Evolutionary conservation across 2,113 vertebrate species (phyloP).

Genomic region (Oncorhynchus clarkii): DNA sequence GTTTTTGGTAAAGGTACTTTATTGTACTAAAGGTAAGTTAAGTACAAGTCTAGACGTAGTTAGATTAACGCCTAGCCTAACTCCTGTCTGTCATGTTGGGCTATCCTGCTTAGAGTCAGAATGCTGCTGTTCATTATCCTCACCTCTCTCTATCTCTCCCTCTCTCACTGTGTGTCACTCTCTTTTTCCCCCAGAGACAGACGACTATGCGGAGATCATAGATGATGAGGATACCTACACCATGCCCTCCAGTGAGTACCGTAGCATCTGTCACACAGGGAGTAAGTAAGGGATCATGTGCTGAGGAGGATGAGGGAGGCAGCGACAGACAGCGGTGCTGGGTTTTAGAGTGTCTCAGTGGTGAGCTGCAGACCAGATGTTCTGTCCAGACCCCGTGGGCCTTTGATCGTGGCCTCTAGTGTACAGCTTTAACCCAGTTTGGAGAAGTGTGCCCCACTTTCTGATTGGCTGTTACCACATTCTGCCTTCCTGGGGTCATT

Average conservation of each 20-base stretch:
- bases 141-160: not conserved
- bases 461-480: not conserved
- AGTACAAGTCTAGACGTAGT: too few relatives aligned
- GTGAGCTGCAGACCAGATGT: constrained; percentile 16
- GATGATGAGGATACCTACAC: constrained; percentile 98
- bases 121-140: not conserved
- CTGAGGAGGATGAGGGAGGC: not conserved
- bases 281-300: not conserved
- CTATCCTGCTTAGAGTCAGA: not conserved
- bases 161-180: constrained; percentile 4
- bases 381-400: not conserved
- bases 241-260: constrained; percentile 96
- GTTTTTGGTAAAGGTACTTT: constrained; percentile 49
- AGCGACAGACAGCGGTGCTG: not conserved
- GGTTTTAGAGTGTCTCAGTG: not conserved
- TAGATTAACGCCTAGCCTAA: too few relatives aligned
- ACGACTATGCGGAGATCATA: constrained; percentile 98
- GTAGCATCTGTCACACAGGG: not conserved
- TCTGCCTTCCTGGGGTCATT: not conserved
- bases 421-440: not conserved
- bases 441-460: not conserved
- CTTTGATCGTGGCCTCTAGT: not conserved
- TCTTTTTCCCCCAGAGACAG: constrained; percentile 83
- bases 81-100: constrained; percentile 24
- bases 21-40: too few relatives aligned